Conservation (phyloP, 1,140 invertebrate species). For the Ridgeia piscesae region DNA sequence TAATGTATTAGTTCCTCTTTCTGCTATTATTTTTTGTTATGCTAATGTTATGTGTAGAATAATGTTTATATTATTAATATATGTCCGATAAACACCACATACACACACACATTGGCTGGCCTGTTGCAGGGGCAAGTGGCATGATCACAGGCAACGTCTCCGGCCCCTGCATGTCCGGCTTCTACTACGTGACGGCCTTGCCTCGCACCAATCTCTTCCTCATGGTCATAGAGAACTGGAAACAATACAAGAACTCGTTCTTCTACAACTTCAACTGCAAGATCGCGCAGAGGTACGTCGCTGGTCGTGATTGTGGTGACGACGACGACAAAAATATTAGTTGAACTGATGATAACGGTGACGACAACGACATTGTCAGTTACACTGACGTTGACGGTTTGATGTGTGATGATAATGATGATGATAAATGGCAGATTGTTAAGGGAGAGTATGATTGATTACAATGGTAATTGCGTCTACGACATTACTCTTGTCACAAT, state of each 20-base stretch:
- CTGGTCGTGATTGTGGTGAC: background rate
- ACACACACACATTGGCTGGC: background rate
- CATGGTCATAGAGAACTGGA: slow-evolving; percentile 59
- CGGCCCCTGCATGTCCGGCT: slow-evolving; percentile 60
- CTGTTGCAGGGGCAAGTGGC: slow-evolving; percentile 49
- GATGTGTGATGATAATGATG: background rate
- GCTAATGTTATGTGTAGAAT: background rate
- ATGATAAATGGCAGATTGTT: background rate
- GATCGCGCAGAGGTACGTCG: slow-evolving; percentile 54
- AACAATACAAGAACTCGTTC: slow-evolving; percentile 44
- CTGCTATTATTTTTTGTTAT: background rate
- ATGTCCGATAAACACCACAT: background rate
- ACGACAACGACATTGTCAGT: background rate
- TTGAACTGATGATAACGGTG: background rate
- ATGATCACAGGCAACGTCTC: slow-evolving; percentile 60
- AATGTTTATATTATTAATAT: background rate
- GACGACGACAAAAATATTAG: background rate
- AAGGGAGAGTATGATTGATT: too few species aligned
- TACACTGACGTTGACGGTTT: background rate
- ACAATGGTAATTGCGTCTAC: too few species aligned
- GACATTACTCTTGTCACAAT: background rate
- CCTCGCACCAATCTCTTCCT: slow-evolving; percentile 59
- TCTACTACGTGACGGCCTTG: slow-evolving; percentile 59
- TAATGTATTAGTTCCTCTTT: background rate
- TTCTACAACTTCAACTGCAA: slow-evolving; percentile 61